phyloP scores from a whole-genome alignment of 1,140 invertebrate genomes.

The Brachystomella parvula region DNA sequence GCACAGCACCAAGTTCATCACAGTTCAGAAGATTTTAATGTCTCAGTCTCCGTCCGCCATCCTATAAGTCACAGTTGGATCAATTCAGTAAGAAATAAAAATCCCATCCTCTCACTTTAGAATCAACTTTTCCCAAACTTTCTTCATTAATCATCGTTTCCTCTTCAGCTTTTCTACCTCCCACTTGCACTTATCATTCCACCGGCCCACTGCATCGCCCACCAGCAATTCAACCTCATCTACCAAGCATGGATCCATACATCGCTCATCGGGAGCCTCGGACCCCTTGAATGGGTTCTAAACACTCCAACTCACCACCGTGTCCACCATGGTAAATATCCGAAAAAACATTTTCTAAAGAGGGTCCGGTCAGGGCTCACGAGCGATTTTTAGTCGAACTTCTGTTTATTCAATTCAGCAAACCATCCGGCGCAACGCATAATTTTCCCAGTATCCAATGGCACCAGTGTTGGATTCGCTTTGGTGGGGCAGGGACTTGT shows the following conservation, averaged over 20 bases:
- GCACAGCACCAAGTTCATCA: conserved; percentile 92
- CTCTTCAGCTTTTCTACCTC: conserved; percentile 69
- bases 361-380: not conserved
- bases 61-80: conserved; percentile 30
- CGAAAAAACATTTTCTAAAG: not conserved
- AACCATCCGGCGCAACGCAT: too few species aligned
- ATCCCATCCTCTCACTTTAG: not conserved
- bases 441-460: too few species aligned
- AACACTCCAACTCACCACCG: conserved; percentile 84
- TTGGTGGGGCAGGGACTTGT: too few species aligned
- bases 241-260: conserved; percentile 93
- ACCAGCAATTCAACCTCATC: conserved; percentile 76
- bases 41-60: conserved; percentile 76
- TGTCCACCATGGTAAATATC: conserved; percentile 66
- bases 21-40: conserved; percentile 90
- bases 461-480: too few species aligned
- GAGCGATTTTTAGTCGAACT: too few species aligned
- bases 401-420: too few species aligned
- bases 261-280: conserved; percentile 63
- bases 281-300: conserved; percentile 72
- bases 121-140: not conserved
- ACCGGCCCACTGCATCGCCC: conserved; percentile 69
- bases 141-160: conserved; percentile 4
- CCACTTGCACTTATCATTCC: conserved; percentile 73
- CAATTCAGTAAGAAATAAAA: conserved; percentile 26